These are phyloP conservation scores for Gila orcuttii DNA, from an alignment of 2,113 vertebrate genomes.

Conservation along the genomic window DNA sequence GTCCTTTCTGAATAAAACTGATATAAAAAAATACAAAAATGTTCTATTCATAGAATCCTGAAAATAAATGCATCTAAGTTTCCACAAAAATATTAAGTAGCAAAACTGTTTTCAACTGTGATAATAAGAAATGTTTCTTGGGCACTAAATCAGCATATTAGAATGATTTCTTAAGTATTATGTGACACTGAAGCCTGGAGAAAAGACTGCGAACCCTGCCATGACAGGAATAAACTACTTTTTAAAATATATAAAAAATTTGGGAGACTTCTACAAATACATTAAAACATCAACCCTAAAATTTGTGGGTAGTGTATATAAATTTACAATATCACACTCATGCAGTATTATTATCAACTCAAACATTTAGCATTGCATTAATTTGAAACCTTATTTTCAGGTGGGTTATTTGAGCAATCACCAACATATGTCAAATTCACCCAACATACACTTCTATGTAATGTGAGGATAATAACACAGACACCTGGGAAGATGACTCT, in stretches of 20 bases:
- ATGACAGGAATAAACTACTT: not conserved
- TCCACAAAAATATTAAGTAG: no score
- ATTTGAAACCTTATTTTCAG: not conserved
- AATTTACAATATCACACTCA: no score
- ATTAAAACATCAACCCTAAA: no score
- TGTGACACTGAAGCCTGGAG: not conserved
- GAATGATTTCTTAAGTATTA: not conserved
- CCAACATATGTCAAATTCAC: not conserved
- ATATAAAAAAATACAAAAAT: not conserved
- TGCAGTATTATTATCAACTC: not conserved
- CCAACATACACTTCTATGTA: not conserved
- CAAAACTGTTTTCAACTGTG: no score
- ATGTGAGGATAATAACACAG: not conserved
- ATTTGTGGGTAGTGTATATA: no score
- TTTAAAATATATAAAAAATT: no score
- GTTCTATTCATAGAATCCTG: not conserved
- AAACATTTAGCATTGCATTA: not conserved
- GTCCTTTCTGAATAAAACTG: no score
- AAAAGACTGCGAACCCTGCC: not conserved
- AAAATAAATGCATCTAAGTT: no score
- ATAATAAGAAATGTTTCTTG: no score
- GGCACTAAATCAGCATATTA: no score
- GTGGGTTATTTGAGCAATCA: not conserved
- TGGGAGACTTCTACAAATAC: no score
- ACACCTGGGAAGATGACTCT: slow-evolving; percentile 91